phyloP scores from a whole-genome alignment of 2,113 vertebrate genomes.

The Etheostoma spectabile region DNA sequence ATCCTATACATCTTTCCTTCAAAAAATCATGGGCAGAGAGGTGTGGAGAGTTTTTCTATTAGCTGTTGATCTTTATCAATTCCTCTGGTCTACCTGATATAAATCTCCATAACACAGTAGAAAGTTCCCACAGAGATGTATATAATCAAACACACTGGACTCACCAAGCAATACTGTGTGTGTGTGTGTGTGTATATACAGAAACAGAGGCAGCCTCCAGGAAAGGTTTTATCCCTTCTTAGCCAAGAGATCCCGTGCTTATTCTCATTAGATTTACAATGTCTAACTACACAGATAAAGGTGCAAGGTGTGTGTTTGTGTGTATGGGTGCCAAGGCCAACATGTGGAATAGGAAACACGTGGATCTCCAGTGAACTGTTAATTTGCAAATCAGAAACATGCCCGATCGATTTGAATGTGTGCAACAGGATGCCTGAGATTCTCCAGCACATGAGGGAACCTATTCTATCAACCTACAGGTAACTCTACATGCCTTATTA shows the following conservation, averaged over 20 bases:
- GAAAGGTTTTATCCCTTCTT: conserved; percentile 70
- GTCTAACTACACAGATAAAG: conserved; percentile 64
- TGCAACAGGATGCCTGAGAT: not conserved
- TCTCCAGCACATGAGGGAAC: not conserved
- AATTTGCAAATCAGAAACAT: conserved; percentile 11
- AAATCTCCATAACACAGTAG: conserved; percentile 51
- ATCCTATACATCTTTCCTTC: conserved; percentile 30
- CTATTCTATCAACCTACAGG: conserved; percentile 12
- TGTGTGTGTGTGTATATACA: not conserved
- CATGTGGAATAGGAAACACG: conserved; percentile 36
- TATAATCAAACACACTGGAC: conserved; percentile 17
- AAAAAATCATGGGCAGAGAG: conserved; percentile 39
- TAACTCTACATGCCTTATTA: not conserved
- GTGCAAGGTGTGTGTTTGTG: conserved; percentile 8
- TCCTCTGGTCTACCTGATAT: conserved; percentile 29
- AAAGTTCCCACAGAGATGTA: conserved; percentile 35
- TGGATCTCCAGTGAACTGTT: conserved; percentile 13
- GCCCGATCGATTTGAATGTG: not conserved
- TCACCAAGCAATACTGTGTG: conserved; percentile 2
- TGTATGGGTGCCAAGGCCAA: conserved; percentile 23
- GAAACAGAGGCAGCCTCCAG: conserved; percentile 49
- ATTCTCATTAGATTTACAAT: conserved; percentile 59
- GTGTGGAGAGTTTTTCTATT: conserved; percentile 52
- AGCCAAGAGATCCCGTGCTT: conserved; percentile 40
- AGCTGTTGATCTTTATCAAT: conserved; percentile 51